These are phyloP conservation scores for Chrysolina haemoptera DNA, from an alignment of 2,888 invertebrate genomes.

Conservation along the genomic window DNA sequence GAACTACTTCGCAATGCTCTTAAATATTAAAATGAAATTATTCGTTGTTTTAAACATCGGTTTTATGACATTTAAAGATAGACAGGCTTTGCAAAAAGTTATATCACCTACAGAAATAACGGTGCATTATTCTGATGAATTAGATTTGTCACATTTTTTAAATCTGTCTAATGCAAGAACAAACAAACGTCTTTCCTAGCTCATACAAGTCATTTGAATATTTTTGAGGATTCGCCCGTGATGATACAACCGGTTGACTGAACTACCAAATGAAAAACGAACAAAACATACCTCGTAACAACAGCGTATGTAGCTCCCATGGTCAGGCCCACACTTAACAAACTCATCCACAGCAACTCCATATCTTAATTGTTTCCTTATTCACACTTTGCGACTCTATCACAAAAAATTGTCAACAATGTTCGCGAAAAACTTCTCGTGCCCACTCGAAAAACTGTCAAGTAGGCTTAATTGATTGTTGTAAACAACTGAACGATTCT, in stretches of 20 bases:
- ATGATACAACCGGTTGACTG: no score
- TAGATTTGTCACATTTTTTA: no score
- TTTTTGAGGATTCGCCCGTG: no score
- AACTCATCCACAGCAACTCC: slow-evolving; percentile 77
- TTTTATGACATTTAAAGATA: no score
- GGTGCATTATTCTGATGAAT: no score
- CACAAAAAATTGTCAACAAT: not conserved
- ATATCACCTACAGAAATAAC: not conserved
- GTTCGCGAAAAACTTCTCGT: slow-evolving; percentile 2
- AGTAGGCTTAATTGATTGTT: not conserved
- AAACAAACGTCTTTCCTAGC: not conserved
- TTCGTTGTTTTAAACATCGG: no score
- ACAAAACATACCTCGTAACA: slow-evolving; percentile 73
- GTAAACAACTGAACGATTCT: slow-evolving; percentile 5
- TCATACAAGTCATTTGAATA: no score
- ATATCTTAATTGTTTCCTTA: slow-evolving; percentile 63
- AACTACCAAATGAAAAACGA: not conserved
- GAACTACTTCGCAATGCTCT: no score
- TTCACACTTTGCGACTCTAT: not conserved
- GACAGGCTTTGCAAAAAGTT: no score
- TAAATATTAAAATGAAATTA: no score
- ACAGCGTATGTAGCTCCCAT: slow-evolving; percentile 77
- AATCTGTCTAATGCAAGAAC: no score
- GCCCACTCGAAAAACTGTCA: slow-evolving; percentile 2
- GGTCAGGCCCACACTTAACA: slow-evolving; percentile 76